Conservation (phyloP, 2,113 vertebrate species). For the Barnardius zonarius region DNA sequence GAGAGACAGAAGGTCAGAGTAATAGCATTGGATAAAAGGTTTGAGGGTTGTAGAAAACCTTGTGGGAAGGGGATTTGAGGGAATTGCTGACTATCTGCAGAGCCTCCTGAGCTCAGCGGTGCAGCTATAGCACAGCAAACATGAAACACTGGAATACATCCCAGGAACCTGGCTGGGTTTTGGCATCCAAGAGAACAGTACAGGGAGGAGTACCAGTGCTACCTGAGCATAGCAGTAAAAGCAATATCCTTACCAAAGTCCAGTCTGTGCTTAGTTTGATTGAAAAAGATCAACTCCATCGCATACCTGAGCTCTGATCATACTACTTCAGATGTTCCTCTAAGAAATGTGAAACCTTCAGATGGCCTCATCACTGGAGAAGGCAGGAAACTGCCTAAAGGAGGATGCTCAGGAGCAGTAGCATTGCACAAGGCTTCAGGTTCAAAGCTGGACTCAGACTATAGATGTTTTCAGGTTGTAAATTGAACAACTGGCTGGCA, state of each 20-base stretch:
- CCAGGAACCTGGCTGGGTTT: not conserved
- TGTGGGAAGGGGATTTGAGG: not conserved
- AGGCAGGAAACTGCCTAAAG: not conserved
- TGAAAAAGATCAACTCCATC: not conserved
- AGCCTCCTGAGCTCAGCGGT: not conserved
- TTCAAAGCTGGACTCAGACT: not conserved
- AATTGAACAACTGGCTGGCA: not conserved
- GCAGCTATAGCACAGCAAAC: not conserved
- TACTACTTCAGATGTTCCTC: not conserved
- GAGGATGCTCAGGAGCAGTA: not conserved
- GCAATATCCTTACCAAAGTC: not conserved
- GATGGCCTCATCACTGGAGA: not conserved
- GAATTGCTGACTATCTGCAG: not conserved
- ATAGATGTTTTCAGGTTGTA: not conserved
- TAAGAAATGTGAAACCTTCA: not conserved
- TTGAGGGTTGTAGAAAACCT: not conserved
- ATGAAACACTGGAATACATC: not conserved
- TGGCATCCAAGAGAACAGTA: not conserved
- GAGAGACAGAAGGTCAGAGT: not conserved
- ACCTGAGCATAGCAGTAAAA: not conserved
- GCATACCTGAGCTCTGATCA: not conserved
- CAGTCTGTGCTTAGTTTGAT: not conserved
- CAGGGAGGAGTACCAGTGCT: not conserved
- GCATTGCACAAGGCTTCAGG: not conserved
- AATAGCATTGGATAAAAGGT: not conserved